Base-by-base conservation (phyloP, 2,888 invertebrate genomes). In the Erebia aethiops region DNA sequence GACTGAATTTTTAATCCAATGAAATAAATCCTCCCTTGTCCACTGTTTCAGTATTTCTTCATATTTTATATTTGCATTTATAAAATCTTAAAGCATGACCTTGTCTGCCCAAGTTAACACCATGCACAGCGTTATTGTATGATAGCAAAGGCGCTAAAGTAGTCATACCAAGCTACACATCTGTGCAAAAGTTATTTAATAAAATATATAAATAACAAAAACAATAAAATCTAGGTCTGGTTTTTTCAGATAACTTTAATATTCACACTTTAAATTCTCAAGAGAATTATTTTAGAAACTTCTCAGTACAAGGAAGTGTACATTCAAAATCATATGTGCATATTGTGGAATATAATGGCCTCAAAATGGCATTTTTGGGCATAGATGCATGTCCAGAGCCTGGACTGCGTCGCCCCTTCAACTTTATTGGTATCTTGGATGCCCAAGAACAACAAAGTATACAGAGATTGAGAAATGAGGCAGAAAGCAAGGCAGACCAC, bases 321-420 rank as follows among this genome's bases (percentile, higher is more conserved):
- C 93, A 97, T 88, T 88, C 95, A 11, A 94, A 95, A 76, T 98
- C 98, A 0, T 98, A 98, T 87, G 90, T 95, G 82, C 95, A 97
- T 84, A 81, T 81, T 79, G 79, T 92, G 68, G 80, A 91, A 63
- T 91, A 91, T 74, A 95, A 95, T 78, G 94, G 94, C 26, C 94
- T 96, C 18, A 93, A 89, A 74, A 96, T 96, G 80, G 95, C 97
- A n/a, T 98, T 98, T 87, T 94, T 98, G 77, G 98, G 96, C 0
- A 91, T 98, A 46, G 98, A 98, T 88, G 97, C 98, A 1, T 97
- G 97, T 79, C 95, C 98, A 56, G 96, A 97, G 76, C 98, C 98
- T 11, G 98, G 98, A 1, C 95, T 97, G 11, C 95, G 96, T 77
- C 91, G 98, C 77, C 98, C 98, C 1, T 98, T 98, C 83, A 98